A percentile compares a stretch with the other conserved stretches of the same genome.
These are phyloP conservation scores for Philotrypesis tridentata DNA, from an alignment of 1,140 invertebrate genomes.

Conservation along the genomic window DNA sequence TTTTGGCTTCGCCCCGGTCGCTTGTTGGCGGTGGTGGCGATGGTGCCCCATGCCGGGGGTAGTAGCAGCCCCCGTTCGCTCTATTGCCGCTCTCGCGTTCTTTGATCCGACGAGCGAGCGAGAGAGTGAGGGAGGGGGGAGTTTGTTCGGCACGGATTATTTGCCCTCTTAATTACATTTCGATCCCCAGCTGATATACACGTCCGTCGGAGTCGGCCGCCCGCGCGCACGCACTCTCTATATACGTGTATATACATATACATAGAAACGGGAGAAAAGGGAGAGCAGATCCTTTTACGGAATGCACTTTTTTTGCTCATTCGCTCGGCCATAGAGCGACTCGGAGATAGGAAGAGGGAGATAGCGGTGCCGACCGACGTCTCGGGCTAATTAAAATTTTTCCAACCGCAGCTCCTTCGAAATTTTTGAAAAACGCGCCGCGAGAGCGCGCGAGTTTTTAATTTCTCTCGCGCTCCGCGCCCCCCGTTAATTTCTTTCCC, in stretches of 20 bases:
- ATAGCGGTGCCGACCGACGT: neutral
- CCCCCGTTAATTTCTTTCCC: neutral
- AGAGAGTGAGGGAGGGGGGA: conserved; percentile 43
- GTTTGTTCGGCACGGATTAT: conserved; percentile 69
- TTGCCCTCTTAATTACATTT: conserved; percentile 73
- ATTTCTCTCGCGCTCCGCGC: neutral
- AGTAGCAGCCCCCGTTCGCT: neutral
- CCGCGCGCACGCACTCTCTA: no score
- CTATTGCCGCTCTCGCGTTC: conserved; percentile 51
- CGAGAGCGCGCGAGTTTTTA: neutral
- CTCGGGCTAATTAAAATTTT: neutral
- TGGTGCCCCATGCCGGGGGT: no score
- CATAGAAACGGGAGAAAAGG: neutral
- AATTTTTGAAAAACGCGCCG: no score
- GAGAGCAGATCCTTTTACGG: neutral
- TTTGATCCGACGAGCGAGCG: conserved; percentile 70
- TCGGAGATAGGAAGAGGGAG: neutral
- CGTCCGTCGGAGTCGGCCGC: neutral
- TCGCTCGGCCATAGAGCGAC: no score
- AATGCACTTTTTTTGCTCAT: neutral
- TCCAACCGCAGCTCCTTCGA: no score
- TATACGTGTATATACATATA: neutral
- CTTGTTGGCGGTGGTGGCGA: no score
- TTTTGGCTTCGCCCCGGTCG: neutral
- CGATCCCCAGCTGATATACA: conserved; percentile 54